A percentile compares a stretch with the other conserved stretches of the same genome.
Evolutionary conservation across 2,113 vertebrate species (phyloP).

Genomic region (Silurus glanis): DNA sequence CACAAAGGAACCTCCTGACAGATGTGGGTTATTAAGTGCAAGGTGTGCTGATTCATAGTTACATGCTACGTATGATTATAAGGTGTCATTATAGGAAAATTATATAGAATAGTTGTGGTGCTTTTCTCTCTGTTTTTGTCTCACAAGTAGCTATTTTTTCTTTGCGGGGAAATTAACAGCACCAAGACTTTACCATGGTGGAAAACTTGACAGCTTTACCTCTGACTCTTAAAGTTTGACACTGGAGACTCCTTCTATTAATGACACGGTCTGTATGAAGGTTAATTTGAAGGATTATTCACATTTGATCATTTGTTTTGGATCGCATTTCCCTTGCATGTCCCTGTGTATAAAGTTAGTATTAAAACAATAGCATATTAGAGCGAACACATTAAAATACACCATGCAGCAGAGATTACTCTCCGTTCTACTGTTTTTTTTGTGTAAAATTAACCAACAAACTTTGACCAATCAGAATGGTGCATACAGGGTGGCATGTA

Average conservation of each 20-base stretch:
- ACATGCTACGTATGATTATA: not conserved
- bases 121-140: too few relatives aligned
- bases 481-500: not conserved
- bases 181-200: too few relatives aligned
- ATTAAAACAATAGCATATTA: not conserved
- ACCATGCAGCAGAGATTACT: not conserved
- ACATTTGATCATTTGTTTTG: not conserved
- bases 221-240: not conserved
- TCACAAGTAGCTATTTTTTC: too few relatives aligned
- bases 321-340: not conserved
- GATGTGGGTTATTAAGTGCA: not conserved
- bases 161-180: too few relatives aligned
- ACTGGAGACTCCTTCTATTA: not conserved
- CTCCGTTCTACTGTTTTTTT: not conserved
- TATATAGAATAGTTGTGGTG: not conserved
- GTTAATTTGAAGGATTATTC: not conserved
- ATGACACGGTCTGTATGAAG: not conserved
- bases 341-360: not conserved
- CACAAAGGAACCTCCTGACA: not conserved
- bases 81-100: too few relatives aligned
- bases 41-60: not conserved
- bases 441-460: not conserved
- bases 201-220: not conserved
- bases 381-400: not conserved
- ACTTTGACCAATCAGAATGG: not conserved